Evolutionary conservation across 2,888 invertebrate genomes (phyloP).

Genomic region (Pollenia angustigena): DNA sequence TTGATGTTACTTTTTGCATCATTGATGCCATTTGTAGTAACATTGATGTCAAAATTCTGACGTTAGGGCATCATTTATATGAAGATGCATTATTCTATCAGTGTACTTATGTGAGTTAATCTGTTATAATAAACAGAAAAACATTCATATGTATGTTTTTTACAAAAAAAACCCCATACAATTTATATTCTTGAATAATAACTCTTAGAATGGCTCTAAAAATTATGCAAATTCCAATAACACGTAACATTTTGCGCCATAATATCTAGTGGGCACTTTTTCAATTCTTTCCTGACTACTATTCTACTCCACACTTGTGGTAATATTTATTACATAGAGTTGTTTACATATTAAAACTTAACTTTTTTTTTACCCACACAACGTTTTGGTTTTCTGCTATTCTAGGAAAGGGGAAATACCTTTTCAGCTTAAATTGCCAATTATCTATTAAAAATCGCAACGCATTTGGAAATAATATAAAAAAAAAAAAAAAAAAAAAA

Average conservation of each 20-base stretch:
- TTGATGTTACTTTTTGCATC: no score
- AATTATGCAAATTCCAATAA: background rate
- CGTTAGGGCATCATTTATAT: no score
- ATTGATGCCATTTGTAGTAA: no score
- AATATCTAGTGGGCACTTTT: background rate
- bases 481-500: no score
- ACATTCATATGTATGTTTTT: no score
- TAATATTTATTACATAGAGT: background rate
- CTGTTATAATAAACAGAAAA: no score
- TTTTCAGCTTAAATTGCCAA: slow-evolving; percentile 15
- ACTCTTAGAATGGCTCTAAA: background rate
- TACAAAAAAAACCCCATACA: no score
- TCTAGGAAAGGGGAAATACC: slow-evolving; percentile 49
- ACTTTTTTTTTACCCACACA: background rate
- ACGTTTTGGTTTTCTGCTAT: slow-evolving; percentile 18
- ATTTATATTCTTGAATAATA: no score
- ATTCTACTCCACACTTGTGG: background rate
- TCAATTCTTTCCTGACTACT: background rate
- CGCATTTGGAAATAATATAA: slow-evolving; percentile 21
- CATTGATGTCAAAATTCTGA: no score
- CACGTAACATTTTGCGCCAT: background rate
- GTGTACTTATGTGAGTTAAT: no score
- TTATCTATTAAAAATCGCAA: slow-evolving; percentile 29
- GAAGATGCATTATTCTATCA: no score
- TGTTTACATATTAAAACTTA: slow-evolving; percentile 1